These are phyloP conservation scores for Augiades crinisus DNA, from an alignment of 2,888 invertebrate species.

Conservation along the genomic window DNA sequence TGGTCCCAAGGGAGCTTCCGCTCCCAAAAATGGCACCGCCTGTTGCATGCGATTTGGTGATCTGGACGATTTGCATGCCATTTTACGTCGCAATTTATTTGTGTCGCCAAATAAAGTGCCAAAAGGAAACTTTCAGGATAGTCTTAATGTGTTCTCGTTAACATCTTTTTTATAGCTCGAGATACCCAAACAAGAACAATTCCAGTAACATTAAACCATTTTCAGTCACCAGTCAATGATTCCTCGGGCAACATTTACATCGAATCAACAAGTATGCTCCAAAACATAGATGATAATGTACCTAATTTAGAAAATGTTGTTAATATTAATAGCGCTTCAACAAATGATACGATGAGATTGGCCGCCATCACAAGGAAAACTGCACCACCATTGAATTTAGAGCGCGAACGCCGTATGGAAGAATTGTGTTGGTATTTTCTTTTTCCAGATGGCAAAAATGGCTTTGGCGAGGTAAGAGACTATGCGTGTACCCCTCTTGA, in stretches of 20 bases:
- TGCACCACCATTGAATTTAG: slow-evolving; percentile 26
- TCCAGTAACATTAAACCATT: too few species aligned
- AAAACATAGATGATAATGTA: slow-evolving; percentile 17
- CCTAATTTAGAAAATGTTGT: slow-evolving; percentile 26
- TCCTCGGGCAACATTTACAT: background rate
- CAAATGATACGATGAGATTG: slow-evolving; percentile 16
- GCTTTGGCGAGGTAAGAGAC: slow-evolving; percentile 35
- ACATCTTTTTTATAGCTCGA: too few species aligned
- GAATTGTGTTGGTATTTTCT: slow-evolving; percentile 36
- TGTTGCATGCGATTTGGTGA: too few species aligned
- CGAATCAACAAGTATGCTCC: slow-evolving; percentile 27
- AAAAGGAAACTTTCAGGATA: too few species aligned
- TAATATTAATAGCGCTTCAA: background rate
- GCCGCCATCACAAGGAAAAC: slow-evolving; percentile 11
- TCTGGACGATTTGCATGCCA: too few species aligned
- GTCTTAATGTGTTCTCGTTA: too few species aligned
- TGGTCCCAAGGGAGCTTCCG: too few species aligned
- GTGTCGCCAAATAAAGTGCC: too few species aligned
- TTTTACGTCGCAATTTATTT: too few species aligned
- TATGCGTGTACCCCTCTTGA: slow-evolving; percentile 27
- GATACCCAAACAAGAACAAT: too few species aligned
- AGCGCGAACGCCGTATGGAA: slow-evolving; percentile 29
- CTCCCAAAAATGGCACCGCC: too few species aligned
- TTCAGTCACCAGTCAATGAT: too few species aligned
- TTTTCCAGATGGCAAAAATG: slow-evolving; percentile 35